Base-by-base conservation (phyloP, 1,140 invertebrate genomes). In the Bursaphelenchus mucronatus region DNA sequence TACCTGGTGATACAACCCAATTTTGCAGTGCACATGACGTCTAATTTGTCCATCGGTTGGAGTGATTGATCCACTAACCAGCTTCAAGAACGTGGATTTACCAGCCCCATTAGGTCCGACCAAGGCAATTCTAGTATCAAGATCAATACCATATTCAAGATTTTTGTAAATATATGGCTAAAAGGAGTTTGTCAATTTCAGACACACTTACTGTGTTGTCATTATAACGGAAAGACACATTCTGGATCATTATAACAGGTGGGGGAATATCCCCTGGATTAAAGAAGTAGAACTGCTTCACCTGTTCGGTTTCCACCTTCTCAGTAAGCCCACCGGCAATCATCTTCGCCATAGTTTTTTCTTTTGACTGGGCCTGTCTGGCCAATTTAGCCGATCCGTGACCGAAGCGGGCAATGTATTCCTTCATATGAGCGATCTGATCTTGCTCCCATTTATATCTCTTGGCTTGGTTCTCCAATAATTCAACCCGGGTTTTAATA, bases 401-500 rank as follows among this genome's bases (percentile, higher is more conserved):
- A 87, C 96, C 96, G 84, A 98, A 99, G 58, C 95, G 84, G 0
- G 95, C 96, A 72, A 99, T 97, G 82, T 98, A 99, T 82, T 98
- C 96, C 86, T 97, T 98, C 95, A 99, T 99, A 78, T 98, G 91
- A 64, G 92, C 86, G 58, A 99, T 97, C 84, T 99, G 94, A 84
- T 96, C 93, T 82, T 99, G 96, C 83, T 99, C 94, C 95, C 94
- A 98, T 74, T 97, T 93, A 82, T 97, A 99, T 72, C 94, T 90
- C 82, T 99, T 99, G 86, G 90, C 91, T 84, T 99, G 95, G 84
- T 98, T 98, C 82, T 98, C 95, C 61, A 97, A 84, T 67, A 96
- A 84, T 83, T 99, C 96, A 85, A 90, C 86, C 64, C 94, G 85
- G 3, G 93, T 96, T 68, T 89, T 86, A 5, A 95, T 87, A 82